phyloP scores from a whole-genome alignment of 2,888 invertebrate species.

The Sympetrum striolatum region DNA sequence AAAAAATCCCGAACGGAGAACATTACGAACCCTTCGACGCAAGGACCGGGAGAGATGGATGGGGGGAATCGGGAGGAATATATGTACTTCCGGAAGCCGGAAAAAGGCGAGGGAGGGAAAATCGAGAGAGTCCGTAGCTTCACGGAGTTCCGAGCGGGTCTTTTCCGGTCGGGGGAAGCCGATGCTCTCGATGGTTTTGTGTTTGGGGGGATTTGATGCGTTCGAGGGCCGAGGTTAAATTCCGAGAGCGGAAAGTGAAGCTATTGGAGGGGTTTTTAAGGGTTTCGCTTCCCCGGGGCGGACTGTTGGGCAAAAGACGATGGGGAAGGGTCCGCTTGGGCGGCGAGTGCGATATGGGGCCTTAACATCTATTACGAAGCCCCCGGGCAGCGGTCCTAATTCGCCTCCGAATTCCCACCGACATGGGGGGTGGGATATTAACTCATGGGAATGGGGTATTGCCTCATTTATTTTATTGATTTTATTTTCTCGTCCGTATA shows the following conservation, averaged over 20 bases:
- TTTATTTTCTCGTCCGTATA: no score
- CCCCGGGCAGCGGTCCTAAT: background rate
- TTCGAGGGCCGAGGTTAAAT: background rate
- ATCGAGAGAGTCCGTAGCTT: conserved; percentile 25
- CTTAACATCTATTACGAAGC: background rate
- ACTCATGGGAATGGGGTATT: no score
- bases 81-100: conserved; percentile 22
- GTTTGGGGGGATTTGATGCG: background rate
- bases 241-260: background rate
- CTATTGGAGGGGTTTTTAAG: background rate
- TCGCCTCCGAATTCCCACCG: background rate
- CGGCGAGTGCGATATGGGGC: background rate
- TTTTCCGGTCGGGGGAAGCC: background rate
- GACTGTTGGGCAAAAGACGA: background rate
- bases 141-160: background rate
- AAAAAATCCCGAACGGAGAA: no score
- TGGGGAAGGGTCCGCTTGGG: background rate
- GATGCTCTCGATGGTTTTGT: background rate
- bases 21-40: no score
- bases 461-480: no score
- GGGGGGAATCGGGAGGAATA: conserved; percentile 9
- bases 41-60: background rate
- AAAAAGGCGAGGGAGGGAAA: background rate
- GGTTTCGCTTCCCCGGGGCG: background rate
- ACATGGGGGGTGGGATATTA: no score